Evolutionary conservation across 1,140 invertebrate genomes (phyloP), one percentile per base, ranked within the genome.

Genomic region (Drosophila punjabiensis): DNA sequence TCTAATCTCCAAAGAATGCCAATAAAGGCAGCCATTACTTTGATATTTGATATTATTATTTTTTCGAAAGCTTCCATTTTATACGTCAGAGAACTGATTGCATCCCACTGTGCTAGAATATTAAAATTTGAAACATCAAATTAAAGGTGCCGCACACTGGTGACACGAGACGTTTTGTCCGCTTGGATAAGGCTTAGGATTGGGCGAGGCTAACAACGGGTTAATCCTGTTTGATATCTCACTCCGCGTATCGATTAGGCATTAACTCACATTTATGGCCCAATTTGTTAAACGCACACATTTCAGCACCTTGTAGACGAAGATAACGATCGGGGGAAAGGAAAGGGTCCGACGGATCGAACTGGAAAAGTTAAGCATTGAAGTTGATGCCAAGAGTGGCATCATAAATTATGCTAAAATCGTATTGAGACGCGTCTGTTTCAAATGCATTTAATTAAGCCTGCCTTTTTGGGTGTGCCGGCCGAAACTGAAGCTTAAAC

Each of bases 341-440:
- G 35, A 33, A 53, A 37, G 47, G 35, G 35, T 48, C 11, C 28
- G 58, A 41, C 59, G 16, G 33, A 47, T 65, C 55, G 35, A 69
- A 86, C 65, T 86, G 65, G 56, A 76, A 82, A 79, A 78, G 52
- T 65, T 45, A 69, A 62, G 28, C 59, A 82, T 82, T 71, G 66
- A 64, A 52, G 59, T 58, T 58, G 33, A 3, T 28, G 43, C 28
- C 79, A 48, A 43, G 68, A 77, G 77, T 81, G 81, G 66, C 56
- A 76, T 71, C 56, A 89, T 89, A 89, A 89, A 89, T 89, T 90
- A 90, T 89, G 86, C 85, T 76, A 90, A 89, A 84, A 66, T 70
- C 71, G 62, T 66, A 66, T 80, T 43, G 66, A 66, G 47, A 76
- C 55, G 37, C 56, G 45, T 55, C 37, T 64, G 45, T 62, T 50